phyloP scores from a whole-genome alignment of 2,888 invertebrate species.

The Agrochola lota region DNA sequence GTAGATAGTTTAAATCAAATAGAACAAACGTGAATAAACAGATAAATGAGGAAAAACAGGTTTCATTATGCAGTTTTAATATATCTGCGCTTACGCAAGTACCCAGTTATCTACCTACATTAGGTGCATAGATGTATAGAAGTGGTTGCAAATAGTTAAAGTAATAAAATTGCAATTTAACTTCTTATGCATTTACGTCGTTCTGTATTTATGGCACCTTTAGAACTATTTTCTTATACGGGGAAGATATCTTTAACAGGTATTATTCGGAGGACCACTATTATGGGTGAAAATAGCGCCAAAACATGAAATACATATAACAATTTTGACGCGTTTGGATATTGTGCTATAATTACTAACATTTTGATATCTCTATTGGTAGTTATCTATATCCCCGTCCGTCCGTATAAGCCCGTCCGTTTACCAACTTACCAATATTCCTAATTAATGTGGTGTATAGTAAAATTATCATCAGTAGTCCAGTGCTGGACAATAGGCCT shows the following conservation, averaged over 20 bases:
- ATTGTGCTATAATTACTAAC: neutral
- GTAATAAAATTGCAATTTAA: neutral
- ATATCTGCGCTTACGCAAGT: conserved; percentile 38
- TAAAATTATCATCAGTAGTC: neutral
- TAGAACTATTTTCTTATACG: too few relatives aligned
- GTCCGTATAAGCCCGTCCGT: too few relatives aligned
- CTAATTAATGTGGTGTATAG: neutral
- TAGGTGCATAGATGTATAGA: neutral
- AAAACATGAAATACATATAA: neutral
- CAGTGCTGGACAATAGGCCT: neutral
- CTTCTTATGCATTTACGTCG: neutral
- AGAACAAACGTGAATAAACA: conserved; percentile 33
- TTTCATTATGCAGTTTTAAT: conserved; percentile 31
- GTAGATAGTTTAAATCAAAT: conserved; percentile 17
- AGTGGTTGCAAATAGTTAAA: neutral
- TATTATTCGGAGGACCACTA: neutral
- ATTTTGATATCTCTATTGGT: neutral
- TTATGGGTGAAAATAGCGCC: neutral
- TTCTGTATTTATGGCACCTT: neutral
- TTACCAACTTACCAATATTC: neutral
- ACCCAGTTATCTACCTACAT: neutral
- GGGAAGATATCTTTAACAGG: neutral
- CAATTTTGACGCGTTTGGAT: neutral
- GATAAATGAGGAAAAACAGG: conserved; percentile 49
- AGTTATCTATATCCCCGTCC: neutral